These are phyloP conservation scores for Caenorhabditis brenneri DNA, from an alignment of 1,140 invertebrate species.

Conservation along the genomic window DNA sequence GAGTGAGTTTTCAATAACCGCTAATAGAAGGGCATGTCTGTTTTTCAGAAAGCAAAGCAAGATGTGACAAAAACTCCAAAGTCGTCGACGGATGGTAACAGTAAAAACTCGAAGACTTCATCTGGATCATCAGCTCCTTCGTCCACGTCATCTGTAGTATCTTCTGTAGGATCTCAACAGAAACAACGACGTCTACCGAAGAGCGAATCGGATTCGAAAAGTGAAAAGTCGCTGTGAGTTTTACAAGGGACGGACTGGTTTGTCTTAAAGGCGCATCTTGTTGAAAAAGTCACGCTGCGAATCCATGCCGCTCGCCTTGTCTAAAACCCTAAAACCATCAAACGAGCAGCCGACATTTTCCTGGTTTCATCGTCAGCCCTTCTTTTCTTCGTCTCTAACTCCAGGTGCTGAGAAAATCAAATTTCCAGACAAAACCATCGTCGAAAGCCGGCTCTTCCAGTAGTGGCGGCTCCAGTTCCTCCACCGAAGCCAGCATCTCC, in stretches of 20 bases:
- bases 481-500: not conserved
- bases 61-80: not conserved
- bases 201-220: constrained; percentile 13
- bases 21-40: not conserved
- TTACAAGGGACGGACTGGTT: too few species aligned
- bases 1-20: not conserved
- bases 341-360: too few species aligned
- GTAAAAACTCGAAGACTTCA: not conserved
- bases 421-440: too few species aligned
- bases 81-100: not conserved
- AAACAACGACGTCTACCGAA: not conserved
- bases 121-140: not conserved
- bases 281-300: too few species aligned
- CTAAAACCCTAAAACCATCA: too few species aligned
- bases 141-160: not conserved
- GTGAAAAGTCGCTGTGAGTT: not conserved
- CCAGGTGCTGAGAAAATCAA: too few species aligned
- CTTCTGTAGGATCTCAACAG: not conserved
- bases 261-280: too few species aligned
- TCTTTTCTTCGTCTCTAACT: too few species aligned
- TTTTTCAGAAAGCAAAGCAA: constrained; percentile 25
- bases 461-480: too few species aligned
- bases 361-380: too few species aligned
- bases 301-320: too few species aligned
- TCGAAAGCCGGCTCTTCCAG: too few species aligned